Percentiles rank a stretch among this genome's conserved stretches.
These are phyloP conservation scores for Drosophila cracens DNA, from an alignment of 2,888 invertebrate genomes.

Conservation along the genomic window DNA sequence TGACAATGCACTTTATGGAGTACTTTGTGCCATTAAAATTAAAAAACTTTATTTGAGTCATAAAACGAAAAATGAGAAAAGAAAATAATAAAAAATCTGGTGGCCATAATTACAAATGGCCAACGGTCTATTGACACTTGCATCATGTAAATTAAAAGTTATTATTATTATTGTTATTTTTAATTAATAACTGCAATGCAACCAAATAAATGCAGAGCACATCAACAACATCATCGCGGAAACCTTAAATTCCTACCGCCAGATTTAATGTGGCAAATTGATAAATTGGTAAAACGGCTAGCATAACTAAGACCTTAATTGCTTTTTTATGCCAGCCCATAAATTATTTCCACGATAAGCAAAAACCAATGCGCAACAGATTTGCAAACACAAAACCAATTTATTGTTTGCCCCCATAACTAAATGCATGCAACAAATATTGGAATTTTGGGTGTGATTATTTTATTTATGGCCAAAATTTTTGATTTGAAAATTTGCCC, in stretches of 20 bases:
- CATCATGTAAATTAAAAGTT: conserved; percentile 73
- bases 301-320: conserved; percentile 54
- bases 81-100: conserved; percentile 30
- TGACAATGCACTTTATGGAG: conserved; percentile 73
- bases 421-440: conserved; percentile 36
- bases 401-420: conserved; percentile 49
- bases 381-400: conserved; percentile 52
- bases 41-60: conserved; percentile 21
- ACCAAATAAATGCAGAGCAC: conserved; percentile 26
- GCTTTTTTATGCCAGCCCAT: conserved; percentile 59
- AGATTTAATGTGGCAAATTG: conserved; percentile 72
- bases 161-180: conserved; percentile 54
- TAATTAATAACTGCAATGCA: conserved; percentile 25
- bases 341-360: conserved; percentile 69
- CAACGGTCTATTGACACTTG: conserved; percentile 71
- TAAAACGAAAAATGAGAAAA: conserved; percentile 26
- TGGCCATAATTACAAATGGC: conserved; percentile 66
- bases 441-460: conserved; percentile 32
- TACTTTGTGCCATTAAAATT: conserved; percentile 70
- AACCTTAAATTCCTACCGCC: conserved; percentile 16
- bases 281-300: conserved; percentile 59
- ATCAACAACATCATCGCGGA: background rate
- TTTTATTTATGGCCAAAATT: conserved; percentile 69
- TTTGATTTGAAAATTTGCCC: conserved; percentile 56
- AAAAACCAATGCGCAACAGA: conserved; percentile 72